Percentiles rank a stretch among this genome's conserved stretches.
These are phyloP conservation scores for Acrobasis repandana DNA, from an alignment of 2,888 invertebrate species.

Conservation along the genomic window DNA sequence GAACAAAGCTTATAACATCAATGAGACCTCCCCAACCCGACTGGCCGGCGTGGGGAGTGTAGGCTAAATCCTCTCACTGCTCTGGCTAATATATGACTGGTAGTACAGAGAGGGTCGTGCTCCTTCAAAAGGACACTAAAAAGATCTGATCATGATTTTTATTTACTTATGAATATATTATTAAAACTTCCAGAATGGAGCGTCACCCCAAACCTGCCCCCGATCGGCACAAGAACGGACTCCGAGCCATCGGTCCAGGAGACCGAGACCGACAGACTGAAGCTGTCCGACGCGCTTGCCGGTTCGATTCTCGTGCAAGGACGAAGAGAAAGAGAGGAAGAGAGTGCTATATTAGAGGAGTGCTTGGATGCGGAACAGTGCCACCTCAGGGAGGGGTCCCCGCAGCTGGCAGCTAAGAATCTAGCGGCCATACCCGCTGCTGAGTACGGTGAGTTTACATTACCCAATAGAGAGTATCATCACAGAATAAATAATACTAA, in stretches of 20 bases:
- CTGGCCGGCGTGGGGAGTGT: too few relatives aligned
- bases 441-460: slow-evolving; percentile 51
- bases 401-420: slow-evolving; percentile 44
- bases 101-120: too few relatives aligned
- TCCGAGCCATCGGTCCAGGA: slow-evolving; percentile 49
- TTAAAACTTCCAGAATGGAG: neutral
- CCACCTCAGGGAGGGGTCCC: slow-evolving; percentile 34
- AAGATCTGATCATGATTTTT: too few relatives aligned
- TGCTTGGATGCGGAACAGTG: slow-evolving; percentile 42
- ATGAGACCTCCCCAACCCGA: too few relatives aligned
- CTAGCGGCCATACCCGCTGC: slow-evolving; percentile 50
- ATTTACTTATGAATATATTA: neutral
- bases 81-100: too few relatives aligned
- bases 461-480: too few relatives aligned
- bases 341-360: slow-evolving; percentile 56
- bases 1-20: too few relatives aligned
- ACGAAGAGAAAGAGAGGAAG: slow-evolving; percentile 39
- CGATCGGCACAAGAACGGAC: slow-evolving; percentile 41
- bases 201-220: slow-evolving; percentile 19
- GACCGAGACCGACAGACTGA: neutral
- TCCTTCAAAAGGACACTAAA: too few relatives aligned
- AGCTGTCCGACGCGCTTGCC: slow-evolving; percentile 42
- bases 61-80: too few relatives aligned
- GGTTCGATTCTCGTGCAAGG: slow-evolving; percentile 52
- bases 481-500: too few relatives aligned